phyloP scores from a whole-genome alignment of 2,797 vertebrate species.

The Petrocephalus sullivani region DNA sequence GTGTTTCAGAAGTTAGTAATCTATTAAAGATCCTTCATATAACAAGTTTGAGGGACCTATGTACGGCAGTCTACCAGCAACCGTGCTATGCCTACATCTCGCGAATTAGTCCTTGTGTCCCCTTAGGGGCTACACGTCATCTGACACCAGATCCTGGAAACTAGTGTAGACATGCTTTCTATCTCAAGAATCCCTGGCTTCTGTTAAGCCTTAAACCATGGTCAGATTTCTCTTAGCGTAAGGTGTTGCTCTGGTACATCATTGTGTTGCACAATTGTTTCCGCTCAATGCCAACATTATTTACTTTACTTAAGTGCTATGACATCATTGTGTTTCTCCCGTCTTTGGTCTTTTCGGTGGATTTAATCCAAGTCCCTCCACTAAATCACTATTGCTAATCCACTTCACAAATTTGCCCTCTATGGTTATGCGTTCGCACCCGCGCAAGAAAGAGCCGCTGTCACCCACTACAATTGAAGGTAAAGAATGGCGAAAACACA shows the following conservation, averaged over 20 bases:
- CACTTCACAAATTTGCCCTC: constrained; percentile 12
- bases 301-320: not conserved
- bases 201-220: not conserved
- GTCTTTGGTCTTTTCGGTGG: constrained; percentile 18
- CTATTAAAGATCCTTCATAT: not conserved
- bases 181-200: not conserved
- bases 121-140: not conserved
- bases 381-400: constrained; percentile 16
- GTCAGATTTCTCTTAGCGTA: not conserved
- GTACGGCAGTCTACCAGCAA: not conserved
- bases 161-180: not conserved
- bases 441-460: constrained; percentile 11
- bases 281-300: not conserved
- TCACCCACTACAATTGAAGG: constrained; percentile 14
- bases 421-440: not conserved
- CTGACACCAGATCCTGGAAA: not conserved
- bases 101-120: not conserved
- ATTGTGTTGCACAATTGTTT: not conserved
- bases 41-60: not conserved
- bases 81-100: not conserved
- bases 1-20: constrained; percentile 30
- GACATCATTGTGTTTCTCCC: constrained; percentile 8
- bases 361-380: constrained; percentile 6
- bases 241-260: not conserved
- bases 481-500: not conserved